Conservation (phyloP, 2,113 vertebrate genomes). For the Chloropsis cyanopogon region DNA sequence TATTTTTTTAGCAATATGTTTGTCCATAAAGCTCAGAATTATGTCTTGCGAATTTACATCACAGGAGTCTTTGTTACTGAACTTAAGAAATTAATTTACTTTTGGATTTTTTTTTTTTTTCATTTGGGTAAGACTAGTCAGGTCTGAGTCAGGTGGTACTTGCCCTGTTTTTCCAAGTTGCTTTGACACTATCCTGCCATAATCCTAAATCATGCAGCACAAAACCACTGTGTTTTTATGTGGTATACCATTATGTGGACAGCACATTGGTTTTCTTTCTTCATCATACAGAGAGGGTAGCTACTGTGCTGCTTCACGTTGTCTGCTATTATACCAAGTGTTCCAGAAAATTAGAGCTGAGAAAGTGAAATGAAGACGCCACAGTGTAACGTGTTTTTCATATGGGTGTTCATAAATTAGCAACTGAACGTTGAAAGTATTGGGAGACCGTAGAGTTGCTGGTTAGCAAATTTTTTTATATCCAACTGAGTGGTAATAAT, state of each 20-base stretch:
- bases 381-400: neutral
- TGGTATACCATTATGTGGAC: neutral
- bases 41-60: neutral
- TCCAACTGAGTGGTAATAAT: neutral
- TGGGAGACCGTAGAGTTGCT: neutral
- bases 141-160: neutral
- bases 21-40: neutral
- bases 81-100: neutral
- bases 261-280: neutral
- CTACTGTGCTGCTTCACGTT: rapidly evolving
- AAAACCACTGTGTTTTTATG: neutral
- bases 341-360: neutral
- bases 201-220: neutral
- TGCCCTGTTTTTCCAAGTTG: neutral
- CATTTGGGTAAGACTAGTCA: neutral
- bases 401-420: rapidly evolving
- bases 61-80: neutral
- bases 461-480: neutral
- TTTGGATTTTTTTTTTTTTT: rapidly evolving
- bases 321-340: rapidly evolving
- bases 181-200: neutral
- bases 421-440: neutral
- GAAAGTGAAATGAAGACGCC: neutral
- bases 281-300: neutral
- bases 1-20: neutral